Percentiles rank a stretch among this genome's conserved stretches.
These are phyloP conservation scores for Tachycineta bicolor DNA, from an alignment of 2,113 vertebrate genomes.

Conservation along the genomic window DNA sequence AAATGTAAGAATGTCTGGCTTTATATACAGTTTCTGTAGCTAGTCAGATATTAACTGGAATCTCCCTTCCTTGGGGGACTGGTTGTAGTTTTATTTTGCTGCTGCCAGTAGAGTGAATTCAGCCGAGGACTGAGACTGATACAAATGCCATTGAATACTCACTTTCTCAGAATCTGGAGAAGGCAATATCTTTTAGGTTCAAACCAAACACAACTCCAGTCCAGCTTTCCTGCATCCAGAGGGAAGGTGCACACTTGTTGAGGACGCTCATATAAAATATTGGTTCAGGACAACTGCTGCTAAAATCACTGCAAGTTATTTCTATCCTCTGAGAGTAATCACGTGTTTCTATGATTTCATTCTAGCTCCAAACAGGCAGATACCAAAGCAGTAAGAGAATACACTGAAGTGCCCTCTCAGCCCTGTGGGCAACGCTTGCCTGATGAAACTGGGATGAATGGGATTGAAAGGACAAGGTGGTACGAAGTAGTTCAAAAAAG, in stretches of 20 bases:
- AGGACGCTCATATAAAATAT: neutral
- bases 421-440: neutral
- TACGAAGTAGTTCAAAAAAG: neutral
- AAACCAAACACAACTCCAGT: neutral
- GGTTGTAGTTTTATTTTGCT: neutral
- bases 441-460: neutral
- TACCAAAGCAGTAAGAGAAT: neutral
- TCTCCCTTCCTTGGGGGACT: neutral
- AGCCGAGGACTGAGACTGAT: neutral
- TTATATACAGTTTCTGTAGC: neutral
- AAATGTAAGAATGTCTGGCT: neutral
- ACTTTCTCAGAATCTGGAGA: neutral
- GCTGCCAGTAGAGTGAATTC: neutral
- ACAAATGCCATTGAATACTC: neutral
- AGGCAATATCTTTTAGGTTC: neutral
- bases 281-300: neutral
- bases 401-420: neutral
- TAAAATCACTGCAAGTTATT: neutral
- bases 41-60: constrained; percentile 6
- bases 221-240: neutral
- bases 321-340: neutral
- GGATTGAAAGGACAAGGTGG: neutral
- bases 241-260: neutral
- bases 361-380: neutral
- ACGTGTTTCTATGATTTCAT: neutral